These are phyloP conservation scores for Folsomia candida DNA, from an alignment of 2,888 invertebrate genomes.

Conservation along the genomic window DNA sequence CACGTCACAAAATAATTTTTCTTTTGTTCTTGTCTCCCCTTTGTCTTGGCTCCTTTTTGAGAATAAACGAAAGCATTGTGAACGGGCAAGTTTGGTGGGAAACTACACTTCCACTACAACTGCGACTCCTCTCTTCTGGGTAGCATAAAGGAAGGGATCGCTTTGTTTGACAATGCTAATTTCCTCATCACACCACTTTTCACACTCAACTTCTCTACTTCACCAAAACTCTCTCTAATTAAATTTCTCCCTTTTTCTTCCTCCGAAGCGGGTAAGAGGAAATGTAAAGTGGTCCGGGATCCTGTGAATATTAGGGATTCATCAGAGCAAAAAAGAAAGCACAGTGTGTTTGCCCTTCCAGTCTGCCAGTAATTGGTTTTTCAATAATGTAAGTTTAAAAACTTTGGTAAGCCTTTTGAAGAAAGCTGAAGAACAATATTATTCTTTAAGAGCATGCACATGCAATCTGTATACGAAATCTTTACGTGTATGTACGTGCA, in stretches of 20 bases:
- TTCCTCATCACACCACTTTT: slow-evolving; percentile 38
- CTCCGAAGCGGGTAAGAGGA: slow-evolving; percentile 2
- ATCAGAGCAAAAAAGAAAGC: slow-evolving; percentile 14
- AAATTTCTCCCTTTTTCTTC: slow-evolving; percentile 23
- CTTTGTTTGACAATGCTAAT: slow-evolving; percentile 27
- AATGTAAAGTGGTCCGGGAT: slow-evolving; percentile 6
- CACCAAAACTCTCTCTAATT: slow-evolving; percentile 31
- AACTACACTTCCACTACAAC: too few species aligned
- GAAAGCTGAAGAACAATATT: too few species aligned
- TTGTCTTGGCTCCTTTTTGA: not conserved
- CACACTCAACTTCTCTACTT: too few species aligned
- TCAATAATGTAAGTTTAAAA: too few species aligned
- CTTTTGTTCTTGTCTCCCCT: slow-evolving; percentile 4
- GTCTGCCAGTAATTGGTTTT: too few species aligned
- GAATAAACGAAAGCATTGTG: not conserved
- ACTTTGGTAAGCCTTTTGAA: too few species aligned
- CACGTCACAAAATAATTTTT: not conserved
- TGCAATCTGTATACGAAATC: too few species aligned
- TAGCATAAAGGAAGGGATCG: not conserved
- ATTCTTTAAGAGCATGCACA: too few species aligned
- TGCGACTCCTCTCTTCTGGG: not conserved
- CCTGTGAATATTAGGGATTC: not conserved
- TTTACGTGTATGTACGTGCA: too few species aligned
- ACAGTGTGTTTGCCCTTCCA: too few species aligned
- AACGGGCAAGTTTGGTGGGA: not conserved